Evolutionary conservation across 2,113 vertebrate genomes (phyloP), one percentile per base, ranked within the genome.

Genomic region (Hippocampus mohnikei): DNA sequence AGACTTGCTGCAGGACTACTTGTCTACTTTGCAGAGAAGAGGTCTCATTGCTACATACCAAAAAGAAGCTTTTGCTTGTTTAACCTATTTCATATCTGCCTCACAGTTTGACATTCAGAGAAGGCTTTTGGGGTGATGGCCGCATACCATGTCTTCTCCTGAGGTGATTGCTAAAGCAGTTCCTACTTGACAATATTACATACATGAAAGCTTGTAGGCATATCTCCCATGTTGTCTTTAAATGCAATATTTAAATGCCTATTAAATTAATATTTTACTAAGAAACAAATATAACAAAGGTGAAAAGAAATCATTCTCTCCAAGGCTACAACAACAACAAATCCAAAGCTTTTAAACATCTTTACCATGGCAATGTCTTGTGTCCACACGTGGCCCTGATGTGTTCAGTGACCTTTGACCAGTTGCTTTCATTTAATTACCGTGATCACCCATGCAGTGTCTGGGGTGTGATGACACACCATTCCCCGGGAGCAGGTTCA

Each of bases 381-480:
- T 56, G 68, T 74, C 71, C 42, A 61, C 65, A 61, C 11, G 63
- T 56, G 66, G 58, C 71, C 20, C 23, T 80, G 48, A 85, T 70
- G 73, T 6, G 53, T 64, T 61, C 72, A 60, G 48, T 81, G 87
- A 88, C 80, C 80, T 77, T 0, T 83, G 78, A 81, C 81, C 83
- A 66, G 77, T 81, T 69, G 78, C 65, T 48, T 74, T 58, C 25
- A 76, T 85, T 84, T 82, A 85, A 85, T 86, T 82, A 83, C 75
- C 52, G 70, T 55, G 72, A 83, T 84, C 69, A 74, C 75, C 74
- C 80, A 82, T 72, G 83, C 72, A 70, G 68, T 7, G 81, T 80
- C 80, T 81, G 79, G 82, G 74, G 71, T 79, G 55, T 12, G 62
- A 79, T 78, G 79, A 85, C 79, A 73, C 58, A 5, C 18, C 10